These are phyloP conservation scores for Oasisia sp. DNA, from an alignment of 2,888 invertebrate genomes.

Conservation along the genomic window DNA sequence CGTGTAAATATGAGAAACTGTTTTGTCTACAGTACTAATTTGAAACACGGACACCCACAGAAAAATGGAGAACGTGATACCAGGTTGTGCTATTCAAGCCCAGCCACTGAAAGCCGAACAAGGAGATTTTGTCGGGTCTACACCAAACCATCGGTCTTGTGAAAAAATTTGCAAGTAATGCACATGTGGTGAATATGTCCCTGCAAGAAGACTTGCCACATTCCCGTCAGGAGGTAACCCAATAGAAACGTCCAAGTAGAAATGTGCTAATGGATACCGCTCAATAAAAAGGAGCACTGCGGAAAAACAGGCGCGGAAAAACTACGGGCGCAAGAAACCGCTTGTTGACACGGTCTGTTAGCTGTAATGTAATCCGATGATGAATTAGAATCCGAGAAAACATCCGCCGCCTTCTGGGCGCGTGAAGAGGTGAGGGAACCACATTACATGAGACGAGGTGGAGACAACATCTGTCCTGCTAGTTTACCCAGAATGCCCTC, in stretches of 20 bases:
- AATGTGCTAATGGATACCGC: neutral
- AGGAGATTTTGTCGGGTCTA: neutral
- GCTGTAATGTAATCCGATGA: neutral
- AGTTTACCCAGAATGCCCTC: neutral
- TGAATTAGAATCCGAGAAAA: neutral
- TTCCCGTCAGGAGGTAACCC: neutral
- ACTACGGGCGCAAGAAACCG: neutral
- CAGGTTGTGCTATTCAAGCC: neutral
- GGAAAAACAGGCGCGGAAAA: neutral
- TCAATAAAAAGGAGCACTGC: too few relatives aligned
- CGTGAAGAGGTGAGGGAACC: neutral
- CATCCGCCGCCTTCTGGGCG: neutral
- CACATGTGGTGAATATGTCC: neutral
- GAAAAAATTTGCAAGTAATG: neutral
- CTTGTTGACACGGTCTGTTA: conserved; percentile 10
- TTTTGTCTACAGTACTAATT: neutral
- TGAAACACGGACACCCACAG: neutral
- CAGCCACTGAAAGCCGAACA: neutral
- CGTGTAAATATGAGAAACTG: neutral
- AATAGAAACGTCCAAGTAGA: neutral
- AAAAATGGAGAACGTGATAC: neutral
- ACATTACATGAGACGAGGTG: neutral
- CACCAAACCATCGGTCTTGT: neutral
- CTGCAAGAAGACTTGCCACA: neutral
- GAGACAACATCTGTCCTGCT: neutral